Percentiles rank a stretch among this genome's conserved stretches.
These are phyloP conservation scores for Macropis europaea DNA, from an alignment of 2,888 invertebrate species.

Conservation along the genomic window DNA sequence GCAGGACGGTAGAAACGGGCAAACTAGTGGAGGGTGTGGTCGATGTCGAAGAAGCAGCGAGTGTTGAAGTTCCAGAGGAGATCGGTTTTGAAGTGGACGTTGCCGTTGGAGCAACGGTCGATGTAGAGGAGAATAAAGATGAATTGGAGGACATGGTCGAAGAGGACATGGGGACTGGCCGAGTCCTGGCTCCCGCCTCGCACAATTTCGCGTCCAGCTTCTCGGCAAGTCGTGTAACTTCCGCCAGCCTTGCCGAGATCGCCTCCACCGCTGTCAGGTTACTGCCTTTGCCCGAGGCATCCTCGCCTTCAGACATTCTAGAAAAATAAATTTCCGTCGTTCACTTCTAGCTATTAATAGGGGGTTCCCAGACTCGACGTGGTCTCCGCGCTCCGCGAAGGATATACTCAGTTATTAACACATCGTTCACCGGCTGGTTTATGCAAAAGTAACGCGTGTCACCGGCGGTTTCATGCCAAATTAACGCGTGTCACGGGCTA, in stretches of 20 bases:
- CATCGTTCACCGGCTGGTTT: no score
- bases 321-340: conserved; percentile 49
- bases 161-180: conserved; percentile 52
- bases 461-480: no score
- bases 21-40: conserved; percentile 14
- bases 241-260: conserved; percentile 84
- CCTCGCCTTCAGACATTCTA: conserved; percentile 73
- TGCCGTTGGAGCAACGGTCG: conserved; percentile 36
- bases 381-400: not conserved
- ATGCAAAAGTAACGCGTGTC: no score
- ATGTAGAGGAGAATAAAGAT: conserved; percentile 48
- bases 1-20: conserved; percentile 14
- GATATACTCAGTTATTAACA: no score
- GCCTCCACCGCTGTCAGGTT: conserved; percentile 85
- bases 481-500: no score
- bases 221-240: conserved; percentile 86
- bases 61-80: conserved; percentile 10
- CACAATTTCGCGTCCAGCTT: conserved; percentile 82
- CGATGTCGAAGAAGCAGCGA: not conserved
- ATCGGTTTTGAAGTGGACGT: conserved; percentile 16
- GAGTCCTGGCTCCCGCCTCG: conserved; percentile 76
- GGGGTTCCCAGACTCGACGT: not conserved
- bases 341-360: conserved; percentile 41
- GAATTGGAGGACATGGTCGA: conserved; percentile 57
- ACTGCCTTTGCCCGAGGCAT: conserved; percentile 62